Conservation (phyloP, 1,140 invertebrate genomes). For the Lordiphosa stackelbergi region DNA sequence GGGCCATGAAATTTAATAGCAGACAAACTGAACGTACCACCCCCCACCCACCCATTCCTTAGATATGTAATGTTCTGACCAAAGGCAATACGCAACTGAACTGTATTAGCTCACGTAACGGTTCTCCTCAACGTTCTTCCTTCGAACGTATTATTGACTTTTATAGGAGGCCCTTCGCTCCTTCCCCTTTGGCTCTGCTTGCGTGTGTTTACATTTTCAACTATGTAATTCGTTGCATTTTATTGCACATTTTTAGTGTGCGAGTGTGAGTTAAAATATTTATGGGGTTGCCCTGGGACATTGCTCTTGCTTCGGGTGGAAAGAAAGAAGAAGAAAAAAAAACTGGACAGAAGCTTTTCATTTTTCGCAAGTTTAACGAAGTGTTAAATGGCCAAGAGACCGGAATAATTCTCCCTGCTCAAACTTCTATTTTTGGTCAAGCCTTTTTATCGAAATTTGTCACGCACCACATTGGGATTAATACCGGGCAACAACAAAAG, state of each 20-base stretch:
- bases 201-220: slow-evolving; percentile 69
- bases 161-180: slow-evolving; percentile 41
- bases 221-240: slow-evolving; percentile 73
- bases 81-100: slow-evolving; percentile 60
- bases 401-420: slow-evolving; percentile 1
- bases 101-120: slow-evolving; percentile 69
- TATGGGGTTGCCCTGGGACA: slow-evolving; percentile 40
- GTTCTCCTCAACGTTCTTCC: slow-evolving; percentile 14
- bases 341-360: slow-evolving; percentile 37
- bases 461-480: slow-evolving; percentile 66
- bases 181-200: slow-evolving; percentile 21
- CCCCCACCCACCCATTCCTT: slow-evolving; percentile 17
- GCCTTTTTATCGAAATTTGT: slow-evolving; percentile 71
- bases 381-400: slow-evolving; percentile 57
- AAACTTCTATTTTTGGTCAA: slow-evolving; percentile 22
- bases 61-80: slow-evolving; percentile 26
- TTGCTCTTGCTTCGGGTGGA: slow-evolving; percentile 18
- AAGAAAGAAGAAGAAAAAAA: slow-evolving; percentile 9
- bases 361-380: slow-evolving; percentile 63
- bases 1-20: slow-evolving; percentile 73
- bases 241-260: slow-evolving; percentile 50
- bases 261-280: slow-evolving; percentile 55
- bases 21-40: slow-evolving; percentile 21
- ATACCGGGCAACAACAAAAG: slow-evolving; percentile 57
- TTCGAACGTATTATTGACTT: slow-evolving; percentile 66